Evolutionary conservation across 2,797 vertebrate genomes (phyloP), one percentile per base, ranked within the genome.

Genomic region (Florisuga fusca): DNA sequence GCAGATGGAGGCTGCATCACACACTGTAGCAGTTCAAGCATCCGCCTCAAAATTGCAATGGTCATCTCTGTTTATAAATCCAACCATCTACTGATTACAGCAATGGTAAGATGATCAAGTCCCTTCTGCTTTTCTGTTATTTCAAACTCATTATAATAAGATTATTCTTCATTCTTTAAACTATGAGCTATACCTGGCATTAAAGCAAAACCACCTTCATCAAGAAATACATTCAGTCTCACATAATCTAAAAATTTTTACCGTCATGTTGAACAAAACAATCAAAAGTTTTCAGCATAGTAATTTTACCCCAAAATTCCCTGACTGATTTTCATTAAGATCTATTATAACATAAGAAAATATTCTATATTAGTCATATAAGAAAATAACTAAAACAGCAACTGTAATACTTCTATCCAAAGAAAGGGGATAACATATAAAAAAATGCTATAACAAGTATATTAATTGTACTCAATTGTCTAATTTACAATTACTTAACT

Each of bases 1-100:
- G 63, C 36, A 61, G 36, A 57, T 7, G 43, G 31, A 66, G 38
- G 55, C 13, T 68, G 45, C 21, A 48, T 38, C 18, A 23, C 43
- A 34, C 0, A 0, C n/a, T 29, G 53, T 7, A 77, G 46, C 29
- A 77, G 53, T 80, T 61, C 0, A 0, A 78, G 31, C 6, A 4
- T 7, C 43, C 34, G 58, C 36, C 18, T 84, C 63, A 66, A 73
- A 86, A 58, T 3, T 61, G 48, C 69, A 71, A 10, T 54, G 27
- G 9, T 45, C 33, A 82, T 19, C 34, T 41, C 22, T 50, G 11
- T 55, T 77, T 38, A 51, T 20, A 34, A 69, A 54, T 58, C 23
- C 53, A 69, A 41, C 17, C 22, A 45, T 26, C 29, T 62, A 23
- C 41, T 38, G 29, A 55, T 31, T 46, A 57, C 15, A 87, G 8